A percentile compares a stretch with the other conserved stretches of the same genome.
Evolutionary conservation across 2,113 vertebrate species (phyloP).

Genomic region (Dinomys branickii): DNA sequence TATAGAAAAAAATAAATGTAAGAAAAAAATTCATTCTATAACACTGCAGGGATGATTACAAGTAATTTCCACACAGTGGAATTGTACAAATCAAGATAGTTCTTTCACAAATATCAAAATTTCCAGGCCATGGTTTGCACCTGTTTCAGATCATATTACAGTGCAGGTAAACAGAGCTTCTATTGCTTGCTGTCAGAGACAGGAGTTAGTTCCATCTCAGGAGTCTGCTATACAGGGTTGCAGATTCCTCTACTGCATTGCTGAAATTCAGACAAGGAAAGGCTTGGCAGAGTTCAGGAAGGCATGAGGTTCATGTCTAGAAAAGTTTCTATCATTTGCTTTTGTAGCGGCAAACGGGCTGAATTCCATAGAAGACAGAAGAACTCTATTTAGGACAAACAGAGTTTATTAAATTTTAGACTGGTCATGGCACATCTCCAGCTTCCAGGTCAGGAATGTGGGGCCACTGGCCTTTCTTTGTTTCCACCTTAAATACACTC

Average conservation of each 20-base stretch:
- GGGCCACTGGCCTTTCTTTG: too few relatives aligned
- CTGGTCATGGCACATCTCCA: too few relatives aligned
- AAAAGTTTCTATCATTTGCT: not conserved
- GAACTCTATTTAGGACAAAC: too few relatives aligned
- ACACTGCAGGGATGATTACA: not conserved
- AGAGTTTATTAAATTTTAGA: too few relatives aligned
- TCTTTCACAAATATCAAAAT: not conserved
- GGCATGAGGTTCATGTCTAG: rapidly evolving
- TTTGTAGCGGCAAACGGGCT: too few relatives aligned
- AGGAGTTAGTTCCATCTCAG: not conserved
- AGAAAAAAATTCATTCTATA: not conserved
- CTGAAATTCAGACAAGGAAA: not conserved
- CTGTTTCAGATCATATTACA: not conserved
- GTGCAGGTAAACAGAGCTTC: not conserved
- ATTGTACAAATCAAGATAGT: not conserved
- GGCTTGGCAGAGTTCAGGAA: not conserved
- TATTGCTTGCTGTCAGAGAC: not conserved
- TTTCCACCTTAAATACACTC: too few relatives aligned
- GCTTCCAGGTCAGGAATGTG: too few relatives aligned
- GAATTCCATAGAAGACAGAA: too few relatives aligned
- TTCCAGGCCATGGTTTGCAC: not conserved
- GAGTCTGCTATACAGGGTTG: not conserved
- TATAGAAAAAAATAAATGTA: not conserved
- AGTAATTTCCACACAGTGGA: not conserved
- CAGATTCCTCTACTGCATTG: not conserved